Evolutionary conservation across 2,113 vertebrate genomes (phyloP).

Genomic region (Egretta garzetta): DNA sequence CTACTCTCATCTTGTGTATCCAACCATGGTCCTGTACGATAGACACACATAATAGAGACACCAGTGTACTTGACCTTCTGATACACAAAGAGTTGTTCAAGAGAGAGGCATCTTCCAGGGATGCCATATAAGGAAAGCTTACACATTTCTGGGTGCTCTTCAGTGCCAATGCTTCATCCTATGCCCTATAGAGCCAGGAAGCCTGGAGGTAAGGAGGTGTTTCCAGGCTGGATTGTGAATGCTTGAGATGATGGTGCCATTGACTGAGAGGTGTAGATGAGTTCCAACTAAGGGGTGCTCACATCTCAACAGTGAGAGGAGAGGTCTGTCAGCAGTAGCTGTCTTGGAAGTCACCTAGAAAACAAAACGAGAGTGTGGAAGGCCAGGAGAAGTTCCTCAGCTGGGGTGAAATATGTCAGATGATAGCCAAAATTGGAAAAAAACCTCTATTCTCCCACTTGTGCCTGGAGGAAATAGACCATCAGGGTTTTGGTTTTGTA

Average conservation of each 20-base stretch:
- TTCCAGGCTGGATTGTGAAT: background rate
- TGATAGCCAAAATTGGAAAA: background rate
- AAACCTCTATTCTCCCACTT: accelerated
- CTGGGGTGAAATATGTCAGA: background rate
- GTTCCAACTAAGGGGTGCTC: background rate
- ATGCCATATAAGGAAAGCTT: background rate
- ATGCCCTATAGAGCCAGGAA: background rate
- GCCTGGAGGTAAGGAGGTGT: background rate
- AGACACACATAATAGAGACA: background rate
- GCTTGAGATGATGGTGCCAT: background rate
- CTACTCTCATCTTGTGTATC: background rate
- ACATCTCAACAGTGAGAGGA: background rate
- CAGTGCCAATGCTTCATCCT: background rate
- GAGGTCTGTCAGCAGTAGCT: background rate
- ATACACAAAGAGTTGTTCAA: too few relatives aligned
- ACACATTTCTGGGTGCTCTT: background rate
- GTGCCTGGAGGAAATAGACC: background rate
- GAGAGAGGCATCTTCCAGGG: too few relatives aligned
- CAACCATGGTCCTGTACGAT: background rate
- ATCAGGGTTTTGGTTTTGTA: background rate
- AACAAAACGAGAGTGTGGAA: background rate
- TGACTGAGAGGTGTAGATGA: background rate
- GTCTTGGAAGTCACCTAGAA: background rate
- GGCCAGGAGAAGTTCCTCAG: background rate
- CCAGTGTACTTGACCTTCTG: too few relatives aligned